phyloP scores from a whole-genome alignment of 2,888 invertebrate species.

The Baccha elongata region DNA sequence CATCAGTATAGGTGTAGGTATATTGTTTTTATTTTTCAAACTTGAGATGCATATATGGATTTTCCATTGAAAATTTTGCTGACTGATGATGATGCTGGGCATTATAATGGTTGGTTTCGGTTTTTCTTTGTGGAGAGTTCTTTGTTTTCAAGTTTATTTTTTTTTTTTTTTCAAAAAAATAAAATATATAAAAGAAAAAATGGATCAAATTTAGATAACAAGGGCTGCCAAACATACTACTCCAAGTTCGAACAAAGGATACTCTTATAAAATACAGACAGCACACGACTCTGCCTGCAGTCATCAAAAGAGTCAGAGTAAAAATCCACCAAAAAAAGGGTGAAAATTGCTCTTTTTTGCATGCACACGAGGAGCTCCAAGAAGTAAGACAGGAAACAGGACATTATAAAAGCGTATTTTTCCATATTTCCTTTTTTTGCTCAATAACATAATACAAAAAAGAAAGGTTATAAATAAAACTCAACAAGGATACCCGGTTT shows the following conservation, averaged over 20 bases:
- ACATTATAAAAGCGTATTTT: conserved; percentile 55
- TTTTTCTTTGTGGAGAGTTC: neutral
- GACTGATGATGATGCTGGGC: conserved; percentile 4
- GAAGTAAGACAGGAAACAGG: neutral
- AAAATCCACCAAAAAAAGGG: conserved; percentile 14
- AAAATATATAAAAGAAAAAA: conserved; percentile 12
- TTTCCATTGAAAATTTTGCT: too few species aligned
- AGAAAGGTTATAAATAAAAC: conserved; percentile 7
- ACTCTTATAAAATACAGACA: conserved; percentile 46
- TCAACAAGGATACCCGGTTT: conserved; percentile 38
- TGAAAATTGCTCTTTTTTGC: conserved; percentile 44
- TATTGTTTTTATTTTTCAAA: neutral
- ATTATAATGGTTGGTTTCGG: neutral
- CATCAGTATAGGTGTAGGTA: too few species aligned
- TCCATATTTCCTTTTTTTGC: conserved; percentile 12
- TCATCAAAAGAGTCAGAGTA: conserved; percentile 19
- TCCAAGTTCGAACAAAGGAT: conserved; percentile 40
- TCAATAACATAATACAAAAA: neutral
- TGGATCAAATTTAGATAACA: conserved; percentile 57
- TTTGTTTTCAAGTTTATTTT: conserved; percentile 3
- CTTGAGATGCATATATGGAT: conserved; percentile 60
- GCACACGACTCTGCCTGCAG: too few species aligned
- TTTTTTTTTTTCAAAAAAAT: neutral
- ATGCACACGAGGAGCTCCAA: neutral
- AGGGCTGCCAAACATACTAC: conserved; percentile 46